A percentile compares a stretch with the other conserved stretches of the same genome.
Evolutionary conservation across 2,888 invertebrate species (phyloP).

Genomic region (Miltochrista miniata): DNA sequence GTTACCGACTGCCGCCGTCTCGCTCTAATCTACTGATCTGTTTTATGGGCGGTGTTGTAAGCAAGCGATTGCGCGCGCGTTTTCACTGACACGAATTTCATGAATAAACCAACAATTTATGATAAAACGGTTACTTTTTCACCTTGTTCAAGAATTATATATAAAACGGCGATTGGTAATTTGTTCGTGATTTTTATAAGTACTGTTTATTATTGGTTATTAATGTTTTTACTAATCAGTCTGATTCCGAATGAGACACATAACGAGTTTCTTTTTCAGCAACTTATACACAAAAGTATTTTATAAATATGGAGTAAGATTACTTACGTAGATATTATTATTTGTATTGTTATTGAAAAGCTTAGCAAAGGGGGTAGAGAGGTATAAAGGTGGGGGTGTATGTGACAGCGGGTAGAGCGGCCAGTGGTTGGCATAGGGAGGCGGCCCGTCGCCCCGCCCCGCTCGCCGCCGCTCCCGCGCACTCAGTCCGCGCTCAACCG

Average conservation of each 20-base stretch:
- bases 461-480: constrained; percentile 57
- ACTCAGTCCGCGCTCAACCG: constrained; percentile 75
- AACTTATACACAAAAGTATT: constrained; percentile 15
- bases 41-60: constrained; percentile 61
- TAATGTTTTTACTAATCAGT: too few species aligned
- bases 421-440: constrained; percentile 67
- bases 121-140: constrained; percentile 1
- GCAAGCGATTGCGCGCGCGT: constrained; percentile 57
- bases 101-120: constrained; percentile 19
- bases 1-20: constrained; percentile 44
- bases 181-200: too few species aligned
- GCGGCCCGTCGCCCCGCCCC: constrained; percentile 52
- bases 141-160: neutral
- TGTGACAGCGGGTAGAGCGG: constrained; percentile 73
- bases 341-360: constrained; percentile 69
- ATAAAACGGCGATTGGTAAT: too few species aligned
- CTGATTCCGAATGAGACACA: too few species aligned
- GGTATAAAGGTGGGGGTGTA: constrained; percentile 49
- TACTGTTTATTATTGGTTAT: too few species aligned
- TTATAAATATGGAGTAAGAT: constrained; percentile 48
- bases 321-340: constrained; percentile 46
- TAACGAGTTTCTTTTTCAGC: neutral
- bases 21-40: constrained; percentile 61
- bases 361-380: constrained; percentile 48
- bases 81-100: constrained; percentile 40